Percentiles rank a stretch among this genome's conserved stretches.
Conservation (phyloP, 2,113 vertebrate genomes). For the Indicator maculatus region DNA sequence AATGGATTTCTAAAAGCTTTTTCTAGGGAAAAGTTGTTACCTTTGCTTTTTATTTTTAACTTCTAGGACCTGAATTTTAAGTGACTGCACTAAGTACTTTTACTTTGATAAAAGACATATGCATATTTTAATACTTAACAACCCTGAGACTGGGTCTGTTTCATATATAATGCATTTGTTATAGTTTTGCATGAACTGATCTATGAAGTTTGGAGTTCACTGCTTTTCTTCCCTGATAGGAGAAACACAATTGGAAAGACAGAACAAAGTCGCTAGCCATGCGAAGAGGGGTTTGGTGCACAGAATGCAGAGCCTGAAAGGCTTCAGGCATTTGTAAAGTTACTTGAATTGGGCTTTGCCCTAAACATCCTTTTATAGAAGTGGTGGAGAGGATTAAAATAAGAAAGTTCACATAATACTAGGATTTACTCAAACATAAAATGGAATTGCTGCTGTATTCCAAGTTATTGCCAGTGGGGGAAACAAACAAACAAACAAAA, state of each 20-base stretch:
- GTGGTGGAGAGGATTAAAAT: background rate
- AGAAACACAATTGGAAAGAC: background rate
- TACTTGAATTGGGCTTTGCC: background rate
- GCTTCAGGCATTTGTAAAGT: background rate
- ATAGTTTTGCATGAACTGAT: background rate
- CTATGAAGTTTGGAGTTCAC: background rate
- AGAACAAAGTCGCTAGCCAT: background rate
- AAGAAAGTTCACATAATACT: background rate
- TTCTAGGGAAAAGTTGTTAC: background rate
- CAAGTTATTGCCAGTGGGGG: background rate
- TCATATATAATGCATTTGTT: background rate
- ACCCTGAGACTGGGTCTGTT: background rate
- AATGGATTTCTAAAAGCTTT: background rate
- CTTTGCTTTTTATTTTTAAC: background rate
- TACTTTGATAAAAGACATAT: background rate
- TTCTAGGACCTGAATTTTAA: background rate
- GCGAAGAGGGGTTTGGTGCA: background rate
- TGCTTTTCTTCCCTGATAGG: background rate
- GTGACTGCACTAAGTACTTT: background rate
- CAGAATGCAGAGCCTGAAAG: background rate
- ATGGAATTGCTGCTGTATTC: background rate
- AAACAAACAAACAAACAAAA: no score
- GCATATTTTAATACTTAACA: conserved; percentile 1
- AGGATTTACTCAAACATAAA: background rate
- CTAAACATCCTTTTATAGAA: background rate